A percentile compares a stretch with the other conserved stretches of the same genome.
Evolutionary conservation across 2,113 vertebrate species (phyloP).

Genomic region (Aepyceros melampus): DNA sequence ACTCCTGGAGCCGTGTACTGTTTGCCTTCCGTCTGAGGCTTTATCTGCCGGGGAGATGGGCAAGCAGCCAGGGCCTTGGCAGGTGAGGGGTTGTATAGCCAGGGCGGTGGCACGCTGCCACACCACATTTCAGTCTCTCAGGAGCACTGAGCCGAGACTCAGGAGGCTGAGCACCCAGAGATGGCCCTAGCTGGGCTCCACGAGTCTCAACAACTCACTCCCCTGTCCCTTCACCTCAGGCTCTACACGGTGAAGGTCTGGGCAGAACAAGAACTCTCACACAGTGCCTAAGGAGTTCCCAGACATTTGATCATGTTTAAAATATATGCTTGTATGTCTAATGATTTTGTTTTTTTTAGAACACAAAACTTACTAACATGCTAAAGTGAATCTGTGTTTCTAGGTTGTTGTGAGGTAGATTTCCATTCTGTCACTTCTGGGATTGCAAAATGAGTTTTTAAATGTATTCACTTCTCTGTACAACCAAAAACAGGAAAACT

Average conservation of each 20-base stretch:
- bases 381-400: background rate
- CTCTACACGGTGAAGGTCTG: background rate
- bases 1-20: background rate
- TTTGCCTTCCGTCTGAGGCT: conserved; percentile 60
- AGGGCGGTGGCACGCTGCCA: background rate
- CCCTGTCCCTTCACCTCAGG: background rate
- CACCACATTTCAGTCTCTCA: background rate
- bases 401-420: background rate
- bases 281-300: background rate
- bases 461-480: background rate
- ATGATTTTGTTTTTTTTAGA: background rate
- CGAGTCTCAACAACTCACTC: background rate
- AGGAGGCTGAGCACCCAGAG: background rate
- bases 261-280: background rate
- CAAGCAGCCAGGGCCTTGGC: conserved; percentile 17
- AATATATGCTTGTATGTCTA: background rate
- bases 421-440: background rate
- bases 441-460: background rate
- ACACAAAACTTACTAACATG: background rate
- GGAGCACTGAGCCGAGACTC: background rate
- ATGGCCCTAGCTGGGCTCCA: background rate
- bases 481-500: background rate
- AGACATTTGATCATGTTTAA: background rate
- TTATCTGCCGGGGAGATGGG: conserved; percentile 34
- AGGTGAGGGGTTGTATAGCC: background rate